phyloP scores from a whole-genome alignment of 35 echinoderm and acorn worm genomes.

The Diadema setosum region DNA sequence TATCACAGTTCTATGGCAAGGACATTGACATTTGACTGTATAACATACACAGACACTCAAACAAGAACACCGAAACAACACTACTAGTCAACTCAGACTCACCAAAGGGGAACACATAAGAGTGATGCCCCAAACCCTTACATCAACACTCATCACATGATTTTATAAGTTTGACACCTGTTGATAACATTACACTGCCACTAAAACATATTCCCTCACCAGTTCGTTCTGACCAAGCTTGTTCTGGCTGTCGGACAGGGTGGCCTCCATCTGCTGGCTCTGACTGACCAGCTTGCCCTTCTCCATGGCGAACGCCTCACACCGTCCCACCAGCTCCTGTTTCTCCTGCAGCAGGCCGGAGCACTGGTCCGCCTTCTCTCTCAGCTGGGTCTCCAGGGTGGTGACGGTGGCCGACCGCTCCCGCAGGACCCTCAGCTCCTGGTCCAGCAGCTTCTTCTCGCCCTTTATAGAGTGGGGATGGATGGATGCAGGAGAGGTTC shows the following conservation, averaged over 20 bases:
- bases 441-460: conserved; percentile 34
- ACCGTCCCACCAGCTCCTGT: conserved; percentile 21
- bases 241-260: conserved; percentile 34
- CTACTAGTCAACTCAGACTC: too few species aligned
- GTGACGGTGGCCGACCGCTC: conserved; percentile 44
- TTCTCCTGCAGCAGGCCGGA: conserved; percentile 32
- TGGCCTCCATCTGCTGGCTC: conserved; percentile 35
- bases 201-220: conserved; percentile 6
- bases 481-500: too few species aligned
- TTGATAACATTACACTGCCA: not conserved
- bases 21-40: too few species aligned
- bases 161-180: not conserved
- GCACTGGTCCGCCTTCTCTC: conserved; percentile 28
- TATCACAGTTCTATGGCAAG: too few species aligned
- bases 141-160: not conserved
- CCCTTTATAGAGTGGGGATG: conserved; percentile 7
- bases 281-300: not conserved
- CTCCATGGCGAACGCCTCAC: conserved; percentile 21
- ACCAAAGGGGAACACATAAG: too few species aligned
- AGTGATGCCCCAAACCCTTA: too few species aligned
- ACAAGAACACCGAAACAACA: too few species aligned
- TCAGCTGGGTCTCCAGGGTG: conserved; percentile 40
- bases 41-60: too few species aligned
- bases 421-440: conserved; percentile 41
- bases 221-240: conserved; percentile 61